phyloP scores from a whole-genome alignment of 2,797 vertebrate species.

The Pteronotus mesoamericanus region DNA sequence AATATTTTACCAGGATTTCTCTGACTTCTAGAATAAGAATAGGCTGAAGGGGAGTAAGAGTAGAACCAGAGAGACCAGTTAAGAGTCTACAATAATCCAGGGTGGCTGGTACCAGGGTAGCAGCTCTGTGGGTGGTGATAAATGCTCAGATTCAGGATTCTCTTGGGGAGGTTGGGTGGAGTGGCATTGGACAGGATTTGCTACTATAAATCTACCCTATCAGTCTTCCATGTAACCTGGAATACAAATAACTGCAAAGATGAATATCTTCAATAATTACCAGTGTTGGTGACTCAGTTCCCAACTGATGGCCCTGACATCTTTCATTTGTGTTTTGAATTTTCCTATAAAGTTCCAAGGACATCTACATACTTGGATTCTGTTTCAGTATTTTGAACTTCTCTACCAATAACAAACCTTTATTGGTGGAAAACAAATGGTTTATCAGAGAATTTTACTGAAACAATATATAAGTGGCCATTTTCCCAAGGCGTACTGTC shows the following conservation, averaged over 20 bases:
- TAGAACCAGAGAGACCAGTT: neutral
- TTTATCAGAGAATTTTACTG: neutral
- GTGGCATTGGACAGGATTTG: neutral
- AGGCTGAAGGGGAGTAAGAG: neutral
- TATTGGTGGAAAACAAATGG: neutral
- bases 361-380: neutral
- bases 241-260: neutral
- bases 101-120: neutral
- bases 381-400: neutral
- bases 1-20: neutral
- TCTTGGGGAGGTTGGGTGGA: fast-evolving
- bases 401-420: neutral
- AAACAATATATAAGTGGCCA: neutral
- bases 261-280: neutral
- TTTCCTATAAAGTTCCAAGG: neutral
- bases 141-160: neutral
- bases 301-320: neutral
- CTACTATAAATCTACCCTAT: neutral
- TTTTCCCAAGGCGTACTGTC: neutral
- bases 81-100: neutral
- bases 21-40: neutral
- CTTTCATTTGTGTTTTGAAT: constrained; percentile 4
- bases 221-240: neutral
- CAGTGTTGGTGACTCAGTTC: neutral
- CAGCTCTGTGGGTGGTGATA: too few species aligned